These are phyloP conservation scores for Tiliacea aurago DNA, from an alignment of 2,888 invertebrate genomes.

Conservation along the genomic window DNA sequence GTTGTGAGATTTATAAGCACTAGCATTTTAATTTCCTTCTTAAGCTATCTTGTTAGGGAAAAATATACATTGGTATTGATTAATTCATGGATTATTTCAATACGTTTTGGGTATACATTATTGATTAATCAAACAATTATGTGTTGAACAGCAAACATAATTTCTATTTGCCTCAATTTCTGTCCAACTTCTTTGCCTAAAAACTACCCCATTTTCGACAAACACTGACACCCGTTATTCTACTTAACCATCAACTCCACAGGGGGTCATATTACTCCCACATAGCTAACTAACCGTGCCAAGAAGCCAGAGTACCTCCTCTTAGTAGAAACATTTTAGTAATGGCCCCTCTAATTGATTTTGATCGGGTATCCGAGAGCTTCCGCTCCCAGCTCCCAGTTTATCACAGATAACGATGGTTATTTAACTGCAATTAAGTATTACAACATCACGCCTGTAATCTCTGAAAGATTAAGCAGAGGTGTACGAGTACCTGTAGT, in stretches of 20 bases:
- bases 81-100: neutral
- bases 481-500: neutral
- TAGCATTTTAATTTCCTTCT: neutral
- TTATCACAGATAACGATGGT: conserved; percentile 18
- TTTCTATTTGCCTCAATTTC: neutral
- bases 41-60: neutral
- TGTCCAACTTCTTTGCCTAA: neutral
- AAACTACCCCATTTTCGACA: neutral
- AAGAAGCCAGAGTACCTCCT: conserved; percentile 3
- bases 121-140: neutral
- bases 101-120: neutral
- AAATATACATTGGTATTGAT: neutral
- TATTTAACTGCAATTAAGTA: conserved; percentile 24
- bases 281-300: conserved; percentile 2
- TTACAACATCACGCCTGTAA: neutral
- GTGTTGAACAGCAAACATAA: neutral
- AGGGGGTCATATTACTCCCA: neutral
- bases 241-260: neutral
- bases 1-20: neutral
- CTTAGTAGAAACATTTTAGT: conserved; percentile 38
- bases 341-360: conserved; percentile 63
- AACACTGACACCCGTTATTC: neutral
- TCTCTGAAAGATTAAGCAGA: neutral
- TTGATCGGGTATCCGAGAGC: conserved; percentile 53
- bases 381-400: conserved; percentile 7